Evolutionary conservation across 2,888 invertebrate species (phyloP).

Genomic region (Anarsia innoxiella): DNA sequence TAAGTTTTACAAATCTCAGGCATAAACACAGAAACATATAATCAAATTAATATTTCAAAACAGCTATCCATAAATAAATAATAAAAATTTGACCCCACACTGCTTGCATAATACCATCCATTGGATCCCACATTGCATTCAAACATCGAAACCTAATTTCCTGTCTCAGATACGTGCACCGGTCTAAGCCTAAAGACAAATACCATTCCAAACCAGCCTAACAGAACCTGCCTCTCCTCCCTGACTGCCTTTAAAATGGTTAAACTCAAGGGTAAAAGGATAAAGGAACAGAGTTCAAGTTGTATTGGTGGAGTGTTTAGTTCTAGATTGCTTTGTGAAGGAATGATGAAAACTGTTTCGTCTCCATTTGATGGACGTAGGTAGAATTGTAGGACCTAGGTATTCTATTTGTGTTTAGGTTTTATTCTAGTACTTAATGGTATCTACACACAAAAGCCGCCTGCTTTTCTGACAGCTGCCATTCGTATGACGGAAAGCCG

Average conservation of each 20-base stretch:
- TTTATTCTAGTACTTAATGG: too few relatives aligned
- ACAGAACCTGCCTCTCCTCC: conserved; percentile 25
- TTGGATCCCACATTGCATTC: conserved; percentile 42
- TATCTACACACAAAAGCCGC: too few relatives aligned
- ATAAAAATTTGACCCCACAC: neutral
- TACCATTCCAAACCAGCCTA: conserved; percentile 40
- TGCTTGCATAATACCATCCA: conserved; percentile 31
- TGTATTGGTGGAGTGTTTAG: conserved; percentile 26
- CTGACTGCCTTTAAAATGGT: neutral
- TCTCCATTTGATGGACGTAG: conserved; percentile 10
- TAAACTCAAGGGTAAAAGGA: conserved; percentile 19
- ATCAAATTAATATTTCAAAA: neutral
- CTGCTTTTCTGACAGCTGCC: too few relatives aligned
- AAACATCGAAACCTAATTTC: conserved; percentile 73
- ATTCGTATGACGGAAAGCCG: too few relatives aligned
- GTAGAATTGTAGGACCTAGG: too few relatives aligned
- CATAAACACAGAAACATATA: too few relatives aligned
- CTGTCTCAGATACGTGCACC: conserved; percentile 66
- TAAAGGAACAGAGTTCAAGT: conserved; percentile 26
- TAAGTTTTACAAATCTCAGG: too few relatives aligned
- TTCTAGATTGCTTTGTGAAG: conserved; percentile 25
- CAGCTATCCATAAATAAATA: too few relatives aligned
- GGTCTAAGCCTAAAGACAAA: conserved; percentile 67
- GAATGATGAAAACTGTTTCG: conserved; percentile 34
- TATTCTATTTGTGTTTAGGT: too few relatives aligned